Evolutionary conservation across 2,888 invertebrate species (phyloP), one percentile per base, ranked within the genome.

Genomic region (Hecatera dysodea): DNA sequence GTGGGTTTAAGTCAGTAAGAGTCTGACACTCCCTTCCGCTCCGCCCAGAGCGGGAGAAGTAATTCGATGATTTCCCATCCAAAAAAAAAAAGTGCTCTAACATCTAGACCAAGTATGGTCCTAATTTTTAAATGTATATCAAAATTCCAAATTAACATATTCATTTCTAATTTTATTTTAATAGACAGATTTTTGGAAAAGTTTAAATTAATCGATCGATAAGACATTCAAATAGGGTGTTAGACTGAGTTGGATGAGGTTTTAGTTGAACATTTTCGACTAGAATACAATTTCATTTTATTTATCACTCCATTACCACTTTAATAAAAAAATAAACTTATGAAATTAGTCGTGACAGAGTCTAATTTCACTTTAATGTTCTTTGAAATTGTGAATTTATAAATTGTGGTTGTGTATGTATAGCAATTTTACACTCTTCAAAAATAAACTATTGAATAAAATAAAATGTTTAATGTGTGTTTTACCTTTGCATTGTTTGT

Each of bases 121-220:
- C 52, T n/a, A 22, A 36, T 61, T 61, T n/a, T 76, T n/a, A 52
- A 52, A 53, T 57, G 27, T 29, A 52, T 22, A 62, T 39, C 19
- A 36, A 44, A 29, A 17, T 11, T 60, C 39, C 17, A 7, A 50
- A 46, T 36, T 39, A 50, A 60, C 27, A 24, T 1, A 50, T 59
- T 50, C 66, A 36, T 66, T 67, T 44, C 1, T 11, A 55, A 60
- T 55, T 55, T 44, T 44, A 42, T 33, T 53, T n/a, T 48, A 53
- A 42, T 33, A 48, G 24, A 39, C 24, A 42, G 24, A 59, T 46
- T 11, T 52, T 62, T 46, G 12, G 22, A 44, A 66, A 75, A 75
- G 48, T 53, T 63, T 24, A 0, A 8, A 22, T 29, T 44, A 55
- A 44, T 63, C 53, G 1, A 7, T 48, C 4, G 36, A 42, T 53